A percentile compares a stretch with the other conserved stretches of the same genome.
phyloP scores from a whole-genome alignment of 2,113 vertebrate species.

The Gallinago jamesoni region DNA sequence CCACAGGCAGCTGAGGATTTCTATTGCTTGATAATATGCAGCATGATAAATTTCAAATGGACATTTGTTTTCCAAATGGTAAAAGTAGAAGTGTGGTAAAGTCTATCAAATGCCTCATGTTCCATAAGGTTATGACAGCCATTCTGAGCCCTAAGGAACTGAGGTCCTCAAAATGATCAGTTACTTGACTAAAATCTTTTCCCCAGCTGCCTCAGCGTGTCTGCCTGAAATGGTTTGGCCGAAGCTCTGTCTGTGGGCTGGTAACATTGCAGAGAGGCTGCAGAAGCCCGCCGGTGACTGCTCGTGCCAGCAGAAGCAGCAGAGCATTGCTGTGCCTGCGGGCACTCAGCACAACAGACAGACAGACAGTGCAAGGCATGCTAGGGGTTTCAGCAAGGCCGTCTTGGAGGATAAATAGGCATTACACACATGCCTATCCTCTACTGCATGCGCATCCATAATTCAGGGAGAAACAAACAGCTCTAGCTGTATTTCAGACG shows the following conservation, averaged over 20 bases:
- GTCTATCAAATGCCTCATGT: background rate
- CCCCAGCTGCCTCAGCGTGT: background rate
- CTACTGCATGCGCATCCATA: accelerated
- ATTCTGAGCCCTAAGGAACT: background rate
- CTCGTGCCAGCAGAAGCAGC: background rate
- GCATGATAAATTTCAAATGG: background rate
- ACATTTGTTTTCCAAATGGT: background rate
- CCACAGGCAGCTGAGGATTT: constrained; percentile 3
- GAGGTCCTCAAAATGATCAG: background rate
- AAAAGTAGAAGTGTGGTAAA: background rate
- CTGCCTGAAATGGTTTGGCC: background rate
- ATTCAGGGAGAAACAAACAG: background rate
- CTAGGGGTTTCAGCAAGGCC: background rate
- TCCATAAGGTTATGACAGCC: background rate
- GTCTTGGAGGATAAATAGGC: background rate
- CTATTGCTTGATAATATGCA: background rate
- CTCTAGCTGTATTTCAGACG: background rate
- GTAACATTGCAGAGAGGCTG: background rate
- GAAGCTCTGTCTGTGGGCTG: background rate
- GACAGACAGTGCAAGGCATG: background rate
- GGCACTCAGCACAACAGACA: background rate
- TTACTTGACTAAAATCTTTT: background rate
- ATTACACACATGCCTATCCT: background rate
- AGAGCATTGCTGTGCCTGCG: background rate
- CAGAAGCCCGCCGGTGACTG: background rate